Conservation (phyloP, 2,888 invertebrate genomes). For the Polietes domitor region DNA sequence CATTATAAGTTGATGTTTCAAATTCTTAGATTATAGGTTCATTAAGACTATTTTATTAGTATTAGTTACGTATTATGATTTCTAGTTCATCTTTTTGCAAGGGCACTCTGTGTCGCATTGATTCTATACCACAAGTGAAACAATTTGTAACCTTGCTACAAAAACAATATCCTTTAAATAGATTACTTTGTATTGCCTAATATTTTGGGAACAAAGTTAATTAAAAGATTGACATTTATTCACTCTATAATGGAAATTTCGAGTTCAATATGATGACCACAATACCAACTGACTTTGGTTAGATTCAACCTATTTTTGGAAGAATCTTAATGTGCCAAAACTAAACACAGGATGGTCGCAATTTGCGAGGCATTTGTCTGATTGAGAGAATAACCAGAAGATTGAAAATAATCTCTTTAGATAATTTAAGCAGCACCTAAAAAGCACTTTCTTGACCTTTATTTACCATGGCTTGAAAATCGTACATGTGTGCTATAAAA, state of each 20-base stretch:
- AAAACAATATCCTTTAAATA: not conserved
- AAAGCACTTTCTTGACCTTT: slow-evolving; percentile 58
- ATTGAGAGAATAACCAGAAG: slow-evolving; percentile 31
- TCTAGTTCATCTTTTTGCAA: slow-evolving; percentile 15
- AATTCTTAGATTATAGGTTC: too few relatives aligned
- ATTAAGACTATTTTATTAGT: not conserved
- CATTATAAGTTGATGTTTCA: not conserved
- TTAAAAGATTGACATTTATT: not conserved
- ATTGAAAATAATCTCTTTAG: not conserved
- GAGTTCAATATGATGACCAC: slow-evolving; percentile 72
- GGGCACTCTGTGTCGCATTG: slow-evolving; percentile 71
- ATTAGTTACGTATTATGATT: not conserved
- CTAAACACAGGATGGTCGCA: slow-evolving; percentile 70
- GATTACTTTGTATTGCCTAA: not conserved
- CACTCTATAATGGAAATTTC: not conserved
- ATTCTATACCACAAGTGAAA: slow-evolving; percentile 36
- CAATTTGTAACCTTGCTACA: slow-evolving; percentile 12
- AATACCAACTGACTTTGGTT: slow-evolving; percentile 74
- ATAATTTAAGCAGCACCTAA: slow-evolving; percentile 15
- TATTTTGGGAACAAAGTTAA: not conserved
- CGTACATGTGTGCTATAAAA: slow-evolving; percentile 70
- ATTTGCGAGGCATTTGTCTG: slow-evolving; percentile 72
- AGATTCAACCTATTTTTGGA: slow-evolving; percentile 78
- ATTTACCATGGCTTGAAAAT: slow-evolving; percentile 66
- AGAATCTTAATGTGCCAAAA: slow-evolving; percentile 68